Evolutionary conservation across 2,113 vertebrate species (phyloP).

Genomic region (Neomonachus schauinslandi): DNA sequence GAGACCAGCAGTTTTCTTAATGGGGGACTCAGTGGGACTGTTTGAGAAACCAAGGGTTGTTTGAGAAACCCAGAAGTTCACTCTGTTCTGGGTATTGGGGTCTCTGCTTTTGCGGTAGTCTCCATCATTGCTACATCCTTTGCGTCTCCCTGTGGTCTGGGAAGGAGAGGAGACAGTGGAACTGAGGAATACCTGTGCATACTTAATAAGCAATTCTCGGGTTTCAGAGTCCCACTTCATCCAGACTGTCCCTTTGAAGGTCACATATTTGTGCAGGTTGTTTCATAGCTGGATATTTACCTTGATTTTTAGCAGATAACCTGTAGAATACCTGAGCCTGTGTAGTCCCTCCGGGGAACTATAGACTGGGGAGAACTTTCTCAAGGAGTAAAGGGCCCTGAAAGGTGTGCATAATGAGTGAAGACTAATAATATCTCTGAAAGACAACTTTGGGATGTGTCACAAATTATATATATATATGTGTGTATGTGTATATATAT

Average conservation of each 20-base stretch:
- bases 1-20: slow-evolving; percentile 11
- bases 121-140: not conserved
- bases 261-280: not conserved
- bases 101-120: not conserved
- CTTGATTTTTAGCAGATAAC: slow-evolving; percentile 53
- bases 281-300: not conserved
- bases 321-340: not conserved
- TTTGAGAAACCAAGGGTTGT: not conserved
- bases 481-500: too few relatives aligned
- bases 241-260: not conserved
- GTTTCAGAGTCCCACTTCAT: not conserved
- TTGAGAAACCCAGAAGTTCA: not conserved
- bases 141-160: not conserved
- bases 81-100: not conserved
- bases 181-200: not conserved
- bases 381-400: not conserved
- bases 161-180: not conserved
- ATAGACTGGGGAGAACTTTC: not conserved
- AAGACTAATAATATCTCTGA: slow-evolving; percentile 13
- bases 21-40: not conserved
- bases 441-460: slow-evolving; percentile 6
- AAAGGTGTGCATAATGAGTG: not conserved
- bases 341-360: not conserved
- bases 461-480: not conserved
- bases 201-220: not conserved